A percentile compares a stretch with the other conserved stretches of the same genome.
phyloP scores from a whole-genome alignment of 2,113 vertebrate genomes.

The Leptosomus discolor region DNA sequence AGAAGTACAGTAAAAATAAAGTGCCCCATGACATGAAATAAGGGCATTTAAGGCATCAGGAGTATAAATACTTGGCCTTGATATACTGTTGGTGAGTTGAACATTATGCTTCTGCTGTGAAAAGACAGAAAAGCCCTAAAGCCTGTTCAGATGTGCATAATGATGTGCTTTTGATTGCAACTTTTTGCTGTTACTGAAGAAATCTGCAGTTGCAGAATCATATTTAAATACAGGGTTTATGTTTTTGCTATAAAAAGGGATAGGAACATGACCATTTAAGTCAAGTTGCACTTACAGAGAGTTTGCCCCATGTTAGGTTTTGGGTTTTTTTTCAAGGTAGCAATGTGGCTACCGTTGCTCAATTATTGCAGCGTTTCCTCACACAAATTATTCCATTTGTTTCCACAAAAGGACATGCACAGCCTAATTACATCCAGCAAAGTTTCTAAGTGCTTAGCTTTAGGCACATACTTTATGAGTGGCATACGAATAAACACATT shows the following conservation, averaged over 20 bases:
- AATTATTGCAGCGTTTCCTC: not conserved
- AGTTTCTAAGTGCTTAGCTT: not conserved
- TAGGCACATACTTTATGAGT: not conserved
- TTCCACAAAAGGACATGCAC: not conserved
- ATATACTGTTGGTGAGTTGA: not conserved
- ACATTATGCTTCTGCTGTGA: not conserved
- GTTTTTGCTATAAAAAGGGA: not conserved
- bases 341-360: not conserved
- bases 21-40: not conserved
- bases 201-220: not conserved
- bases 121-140: not conserved
- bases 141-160: not conserved
- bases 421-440: not conserved
- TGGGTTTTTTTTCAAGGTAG: not conserved
- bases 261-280: rapidly evolving
- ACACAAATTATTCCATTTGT: not conserved
- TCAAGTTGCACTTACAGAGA: not conserved
- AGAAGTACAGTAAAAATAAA: not conserved
- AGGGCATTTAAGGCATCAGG: not conserved
- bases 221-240: not conserved
- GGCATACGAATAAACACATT: not conserved
- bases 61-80: not conserved
- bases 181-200: not conserved
- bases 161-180: not conserved
- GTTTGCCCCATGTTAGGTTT: rapidly evolving